phyloP scores from a whole-genome alignment of 2,888 invertebrate genomes.

The Teleogryllus oceanicus region DNA sequence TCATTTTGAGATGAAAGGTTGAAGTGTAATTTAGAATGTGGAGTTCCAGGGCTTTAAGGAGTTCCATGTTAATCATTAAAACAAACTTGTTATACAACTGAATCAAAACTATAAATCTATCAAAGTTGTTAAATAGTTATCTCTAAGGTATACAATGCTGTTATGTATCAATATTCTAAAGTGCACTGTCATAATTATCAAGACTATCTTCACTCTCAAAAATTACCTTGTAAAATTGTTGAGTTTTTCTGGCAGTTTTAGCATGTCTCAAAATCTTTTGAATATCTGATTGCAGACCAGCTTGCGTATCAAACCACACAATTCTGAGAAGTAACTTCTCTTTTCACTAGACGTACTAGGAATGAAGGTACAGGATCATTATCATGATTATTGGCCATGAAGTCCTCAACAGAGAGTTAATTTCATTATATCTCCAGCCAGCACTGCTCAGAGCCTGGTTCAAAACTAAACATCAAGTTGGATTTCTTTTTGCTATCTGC shows the following conservation, averaged over 20 bases:
- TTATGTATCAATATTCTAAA: too few relatives aligned
- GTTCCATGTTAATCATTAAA: too few relatives aligned
- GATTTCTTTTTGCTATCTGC: constrained; percentile 90
- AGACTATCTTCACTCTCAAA: background rate
- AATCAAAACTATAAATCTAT: too few relatives aligned
- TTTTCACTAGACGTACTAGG: constrained; percentile 74
- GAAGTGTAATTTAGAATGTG: too few relatives aligned
- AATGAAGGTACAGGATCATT: constrained; percentile 53
- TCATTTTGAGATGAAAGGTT: too few relatives aligned
- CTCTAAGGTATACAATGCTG: too few relatives aligned
- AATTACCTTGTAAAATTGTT: constrained; percentile 87
- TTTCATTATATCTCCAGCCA: constrained; percentile 81
- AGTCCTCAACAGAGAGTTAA: constrained; percentile 58
- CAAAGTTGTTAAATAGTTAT: too few relatives aligned
- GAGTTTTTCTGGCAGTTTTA: constrained; percentile 89
- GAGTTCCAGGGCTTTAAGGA: too few relatives aligned
- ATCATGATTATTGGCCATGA: constrained; percentile 43
- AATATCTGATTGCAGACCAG: constrained; percentile 86
- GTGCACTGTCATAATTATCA: too few relatives aligned
- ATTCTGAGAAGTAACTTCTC: constrained; percentile 84
- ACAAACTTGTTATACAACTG: too few relatives aligned
- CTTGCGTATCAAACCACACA: constrained; percentile 91
- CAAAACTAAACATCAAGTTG: constrained; percentile 83
- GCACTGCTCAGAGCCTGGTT: constrained; percentile 74
- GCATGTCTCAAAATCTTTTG: constrained; percentile 93